These are phyloP conservation scores for Scatophagus argus DNA, from an alignment of 2,113 vertebrate species.

Conservation along the genomic window DNA sequence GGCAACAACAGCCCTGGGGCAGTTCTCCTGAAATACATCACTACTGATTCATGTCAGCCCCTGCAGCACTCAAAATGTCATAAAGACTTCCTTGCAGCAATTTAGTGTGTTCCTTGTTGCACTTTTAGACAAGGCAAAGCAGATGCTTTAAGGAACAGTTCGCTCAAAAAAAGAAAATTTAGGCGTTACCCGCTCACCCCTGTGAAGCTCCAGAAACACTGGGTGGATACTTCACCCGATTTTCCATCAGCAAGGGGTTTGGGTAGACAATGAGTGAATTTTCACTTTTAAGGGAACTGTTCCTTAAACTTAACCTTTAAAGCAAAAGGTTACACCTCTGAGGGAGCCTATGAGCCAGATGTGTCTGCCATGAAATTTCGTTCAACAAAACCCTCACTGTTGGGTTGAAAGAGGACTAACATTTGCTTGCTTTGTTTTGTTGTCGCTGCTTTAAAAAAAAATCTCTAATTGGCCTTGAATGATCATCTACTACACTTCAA, in stretches of 20 bases:
- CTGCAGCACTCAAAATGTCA: slow-evolving; percentile 3
- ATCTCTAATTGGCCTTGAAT: neutral
- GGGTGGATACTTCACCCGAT: too few species aligned
- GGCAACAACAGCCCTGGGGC: slow-evolving; percentile 20
- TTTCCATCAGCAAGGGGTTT: too few species aligned
- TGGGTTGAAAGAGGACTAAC: neutral
- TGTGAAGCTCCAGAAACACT: too few species aligned
- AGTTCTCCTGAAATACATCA: slow-evolving; percentile 7
- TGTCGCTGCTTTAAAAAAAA: neutral
- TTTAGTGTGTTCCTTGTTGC: neutral
- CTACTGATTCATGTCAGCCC: slow-evolving; percentile 1
- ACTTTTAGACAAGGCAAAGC: neutral
- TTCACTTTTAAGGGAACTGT: neutral
- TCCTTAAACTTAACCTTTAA: slow-evolving; percentile 11
- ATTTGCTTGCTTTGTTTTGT: neutral
- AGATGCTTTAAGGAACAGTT: neutral
- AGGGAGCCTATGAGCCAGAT: slow-evolving; percentile 35
- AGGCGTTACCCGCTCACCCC: too few species aligned
- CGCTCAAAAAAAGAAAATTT: too few species aligned
- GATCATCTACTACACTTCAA: neutral
- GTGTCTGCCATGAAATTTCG: slow-evolving; percentile 21
- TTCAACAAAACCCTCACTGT: neutral
- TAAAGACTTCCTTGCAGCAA: neutral
- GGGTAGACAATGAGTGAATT: too few species aligned
- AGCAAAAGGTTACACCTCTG: slow-evolving; percentile 29